Conservation (phyloP, 2,888 invertebrate genomes). For the Apamea anceps region DNA sequence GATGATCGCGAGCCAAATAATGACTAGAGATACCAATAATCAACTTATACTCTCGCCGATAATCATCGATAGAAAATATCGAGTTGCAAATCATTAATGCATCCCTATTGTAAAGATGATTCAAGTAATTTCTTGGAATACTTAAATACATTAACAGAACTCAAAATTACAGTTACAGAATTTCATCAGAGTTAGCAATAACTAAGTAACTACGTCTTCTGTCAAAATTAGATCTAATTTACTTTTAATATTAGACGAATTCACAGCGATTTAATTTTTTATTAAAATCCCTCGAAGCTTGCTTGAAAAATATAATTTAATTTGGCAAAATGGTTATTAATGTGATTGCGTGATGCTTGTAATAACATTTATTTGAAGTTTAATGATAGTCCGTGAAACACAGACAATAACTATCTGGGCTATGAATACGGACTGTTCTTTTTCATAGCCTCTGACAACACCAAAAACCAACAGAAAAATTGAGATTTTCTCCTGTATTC, state of each 20-base stretch:
- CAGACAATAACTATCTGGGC: slow-evolving; percentile 42
- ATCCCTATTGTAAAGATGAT: slow-evolving; percentile 23
- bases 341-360: slow-evolving; percentile 54
- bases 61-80: slow-evolving; percentile 51
- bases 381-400: slow-evolving; percentile 74
- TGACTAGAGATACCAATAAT: slow-evolving; percentile 61
- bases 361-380: slow-evolving; percentile 71
- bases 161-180: slow-evolving; percentile 35
- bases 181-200: slow-evolving; percentile 9
- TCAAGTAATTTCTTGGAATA: slow-evolving; percentile 40
- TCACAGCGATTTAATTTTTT: slow-evolving; percentile 31
- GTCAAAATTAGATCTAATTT: slow-evolving; percentile 37
- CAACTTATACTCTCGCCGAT: slow-evolving; percentile 44
- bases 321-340: slow-evolving; percentile 44
- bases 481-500: slow-evolving; percentile 10
- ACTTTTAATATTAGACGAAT: slow-evolving; percentile 46
- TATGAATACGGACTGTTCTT: slow-evolving; percentile 45
- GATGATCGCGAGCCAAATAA: slow-evolving; percentile 64
- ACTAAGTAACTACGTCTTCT: not conserved
- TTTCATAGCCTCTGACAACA: slow-evolving; percentile 64
- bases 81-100: slow-evolving; percentile 53
- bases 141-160: slow-evolving; percentile 29
- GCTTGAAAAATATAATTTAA: slow-evolving; percentile 36
- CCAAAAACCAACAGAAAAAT: slow-evolving; percentile 31
- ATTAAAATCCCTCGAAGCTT: slow-evolving; percentile 30